Percentiles rank a stretch among this genome's conserved stretches.
Evolutionary conservation across 2,888 invertebrate species (phyloP).

Genomic region (Nomada fabriciana): DNA sequence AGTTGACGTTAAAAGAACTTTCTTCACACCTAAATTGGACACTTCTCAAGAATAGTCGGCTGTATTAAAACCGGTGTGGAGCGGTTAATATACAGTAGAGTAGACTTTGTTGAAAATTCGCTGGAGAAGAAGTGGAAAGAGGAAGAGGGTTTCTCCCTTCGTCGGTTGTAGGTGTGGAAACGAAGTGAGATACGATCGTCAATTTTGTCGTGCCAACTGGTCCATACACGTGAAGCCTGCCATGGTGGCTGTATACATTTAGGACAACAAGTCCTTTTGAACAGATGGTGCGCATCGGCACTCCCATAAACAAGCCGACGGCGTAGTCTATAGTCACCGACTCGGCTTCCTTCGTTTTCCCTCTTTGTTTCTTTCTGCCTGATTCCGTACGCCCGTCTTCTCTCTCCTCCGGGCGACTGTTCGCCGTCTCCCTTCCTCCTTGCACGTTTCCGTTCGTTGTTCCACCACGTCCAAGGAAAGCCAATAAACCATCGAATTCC

Average conservation of each 20-base stretch:
- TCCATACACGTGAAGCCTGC: constrained; percentile 35
- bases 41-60: not conserved
- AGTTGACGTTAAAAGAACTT: too few species aligned
- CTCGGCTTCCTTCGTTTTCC: constrained; percentile 48
- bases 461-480: constrained; percentile 81
- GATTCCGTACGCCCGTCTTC: constrained; percentile 65
- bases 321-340: constrained; percentile 75
- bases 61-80: too few species aligned
- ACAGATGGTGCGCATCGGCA: constrained; percentile 81
- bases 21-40: too few species aligned
- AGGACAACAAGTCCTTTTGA: constrained; percentile 81
- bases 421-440: constrained; percentile 44
- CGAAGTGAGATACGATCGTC: constrained; percentile 52
- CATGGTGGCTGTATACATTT: constrained; percentile 75
- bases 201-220: constrained; percentile 58
- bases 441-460: constrained; percentile 69
- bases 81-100: not conserved
- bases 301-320: constrained; percentile 81
- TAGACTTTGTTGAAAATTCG: not conserved
- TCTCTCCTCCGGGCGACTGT: constrained; percentile 35
- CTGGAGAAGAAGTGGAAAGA: not conserved
- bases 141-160: constrained; percentile 6
- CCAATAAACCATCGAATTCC: constrained; percentile 84
- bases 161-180: constrained; percentile 4
- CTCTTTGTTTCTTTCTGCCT: constrained; percentile 47